Conservation (phyloP, 2,113 vertebrate genomes). For the Megalops atlanticus region DNA sequence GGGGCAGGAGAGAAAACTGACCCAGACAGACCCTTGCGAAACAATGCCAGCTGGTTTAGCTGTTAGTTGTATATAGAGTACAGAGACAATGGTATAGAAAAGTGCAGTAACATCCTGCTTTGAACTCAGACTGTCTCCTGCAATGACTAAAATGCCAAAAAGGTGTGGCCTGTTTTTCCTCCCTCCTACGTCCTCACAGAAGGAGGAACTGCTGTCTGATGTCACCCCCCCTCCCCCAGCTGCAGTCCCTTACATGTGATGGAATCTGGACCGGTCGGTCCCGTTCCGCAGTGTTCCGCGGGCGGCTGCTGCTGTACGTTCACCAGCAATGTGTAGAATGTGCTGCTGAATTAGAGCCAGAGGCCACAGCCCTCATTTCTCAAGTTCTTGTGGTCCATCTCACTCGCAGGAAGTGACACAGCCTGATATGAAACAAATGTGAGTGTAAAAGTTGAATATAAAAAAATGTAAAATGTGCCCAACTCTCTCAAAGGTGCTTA, state of each 20-base stretch:
- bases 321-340: constrained; percentile 58
- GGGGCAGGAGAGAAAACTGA: not conserved
- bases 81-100: not conserved
- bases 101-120: not conserved
- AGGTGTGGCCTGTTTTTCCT: not conserved
- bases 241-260: constrained; percentile 39
- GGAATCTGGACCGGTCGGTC: constrained; percentile 52
- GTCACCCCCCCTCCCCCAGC: constrained; percentile 31
- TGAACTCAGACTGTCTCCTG: not conserved
- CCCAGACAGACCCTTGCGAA: not conserved
- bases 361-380: not conserved
- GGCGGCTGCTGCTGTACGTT: constrained; percentile 32
- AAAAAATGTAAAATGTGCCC: not conserved
- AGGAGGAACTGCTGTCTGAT: constrained; percentile 19
- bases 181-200: constrained; percentile 9
- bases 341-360: constrained; percentile 17
- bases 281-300: constrained; percentile 47
- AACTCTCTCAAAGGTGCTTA: not conserved
- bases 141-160: not conserved
- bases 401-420: not conserved
- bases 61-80: not conserved
- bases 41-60: not conserved
- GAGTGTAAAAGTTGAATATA: not conserved
- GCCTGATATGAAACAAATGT: not conserved
- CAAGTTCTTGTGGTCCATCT: not conserved